Evolutionary conservation across 2,113 vertebrate species (phyloP).

Genomic region (Misgurnus mizolepis): DNA sequence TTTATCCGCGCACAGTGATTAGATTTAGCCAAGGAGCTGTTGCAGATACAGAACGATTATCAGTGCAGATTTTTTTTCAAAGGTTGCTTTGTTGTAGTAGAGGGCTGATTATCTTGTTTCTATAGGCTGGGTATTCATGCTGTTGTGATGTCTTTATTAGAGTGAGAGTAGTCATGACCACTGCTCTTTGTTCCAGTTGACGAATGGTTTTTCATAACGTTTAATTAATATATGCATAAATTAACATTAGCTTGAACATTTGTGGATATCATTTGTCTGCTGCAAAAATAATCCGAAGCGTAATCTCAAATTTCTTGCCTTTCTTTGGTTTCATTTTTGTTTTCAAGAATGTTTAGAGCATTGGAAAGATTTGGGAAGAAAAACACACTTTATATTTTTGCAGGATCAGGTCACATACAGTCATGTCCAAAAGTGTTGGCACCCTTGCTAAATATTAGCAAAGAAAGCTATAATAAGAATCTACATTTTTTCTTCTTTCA

Average conservation of each 20-base stretch:
- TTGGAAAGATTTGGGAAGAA: not conserved
- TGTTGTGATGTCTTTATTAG: constrained; percentile 6
- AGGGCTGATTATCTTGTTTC: constrained; percentile 21
- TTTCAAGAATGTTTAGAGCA: constrained; percentile 1
- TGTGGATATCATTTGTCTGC: not conserved
- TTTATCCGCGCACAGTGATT: not conserved
- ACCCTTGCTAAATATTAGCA: too few relatives aligned
- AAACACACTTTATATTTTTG: too few relatives aligned
- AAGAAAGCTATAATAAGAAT: too few relatives aligned
- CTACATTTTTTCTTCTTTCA: too few relatives aligned
- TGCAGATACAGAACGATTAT: constrained; percentile 8
- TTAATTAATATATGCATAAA: not conserved
- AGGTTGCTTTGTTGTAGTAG: constrained; percentile 4
- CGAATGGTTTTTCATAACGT: not conserved
- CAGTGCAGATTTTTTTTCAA: not conserved
- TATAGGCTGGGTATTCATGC: constrained; percentile 2
- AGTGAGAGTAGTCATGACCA: not conserved
- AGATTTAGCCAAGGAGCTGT: not conserved
- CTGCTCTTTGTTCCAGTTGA: not conserved
- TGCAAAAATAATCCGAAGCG: not conserved
- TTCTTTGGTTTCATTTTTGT: not conserved
- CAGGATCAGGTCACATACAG: too few relatives aligned
- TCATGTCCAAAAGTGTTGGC: too few relatives aligned
- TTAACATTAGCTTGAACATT: constrained; percentile 15
- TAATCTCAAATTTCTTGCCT: not conserved